These are phyloP conservation scores for Oithona nana DNA, from an alignment of 2,888 invertebrate species.

Conservation along the genomic window DNA sequence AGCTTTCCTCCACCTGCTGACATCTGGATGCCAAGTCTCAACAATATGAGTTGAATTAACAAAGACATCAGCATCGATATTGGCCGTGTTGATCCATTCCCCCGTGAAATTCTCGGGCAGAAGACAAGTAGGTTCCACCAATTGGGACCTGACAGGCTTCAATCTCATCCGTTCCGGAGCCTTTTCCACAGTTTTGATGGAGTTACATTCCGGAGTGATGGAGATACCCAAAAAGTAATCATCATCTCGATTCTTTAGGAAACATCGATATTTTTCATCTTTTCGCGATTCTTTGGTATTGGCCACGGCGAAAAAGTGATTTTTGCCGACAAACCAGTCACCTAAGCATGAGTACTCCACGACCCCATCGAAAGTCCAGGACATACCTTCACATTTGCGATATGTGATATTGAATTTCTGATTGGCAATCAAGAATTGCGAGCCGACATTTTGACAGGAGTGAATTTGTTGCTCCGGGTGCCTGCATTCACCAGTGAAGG, in stretches of 20 bases:
- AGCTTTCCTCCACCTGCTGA: conserved; percentile 40
- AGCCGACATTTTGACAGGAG: conserved; percentile 88
- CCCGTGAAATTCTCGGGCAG: conserved; percentile 27
- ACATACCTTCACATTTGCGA: conserved; percentile 70
- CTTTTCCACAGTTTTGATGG: conserved; percentile 69
- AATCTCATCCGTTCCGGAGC: conserved; percentile 11
- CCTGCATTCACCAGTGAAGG: conserved; percentile 78
- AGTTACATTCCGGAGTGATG: conserved; percentile 80
- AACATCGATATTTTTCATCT: conserved; percentile 84
- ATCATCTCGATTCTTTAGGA: conserved; percentile 80
- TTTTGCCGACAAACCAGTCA: conserved; percentile 87
- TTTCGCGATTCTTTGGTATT: conserved; percentile 87
- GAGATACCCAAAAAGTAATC: conserved; percentile 78
- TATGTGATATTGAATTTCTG: conserved; percentile 91
- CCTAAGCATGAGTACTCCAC: conserved; percentile 83
- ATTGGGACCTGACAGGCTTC: conserved; percentile 8
- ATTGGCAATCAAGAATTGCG: conserved; percentile 84
- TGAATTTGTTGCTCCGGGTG: conserved; percentile 66
- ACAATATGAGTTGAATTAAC: conserved; percentile 93
- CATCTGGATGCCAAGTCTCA: conserved; percentile 84
- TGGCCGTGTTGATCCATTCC: conserved; percentile 91
- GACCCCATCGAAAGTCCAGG: conserved; percentile 69
- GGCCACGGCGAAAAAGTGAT: conserved; percentile 91
- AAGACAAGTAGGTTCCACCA: conserved; percentile 6
- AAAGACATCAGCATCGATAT: conserved; percentile 77